Base-by-base conservation (phyloP, 1,140 invertebrate species). In the Antheraea pernyi region DNA sequence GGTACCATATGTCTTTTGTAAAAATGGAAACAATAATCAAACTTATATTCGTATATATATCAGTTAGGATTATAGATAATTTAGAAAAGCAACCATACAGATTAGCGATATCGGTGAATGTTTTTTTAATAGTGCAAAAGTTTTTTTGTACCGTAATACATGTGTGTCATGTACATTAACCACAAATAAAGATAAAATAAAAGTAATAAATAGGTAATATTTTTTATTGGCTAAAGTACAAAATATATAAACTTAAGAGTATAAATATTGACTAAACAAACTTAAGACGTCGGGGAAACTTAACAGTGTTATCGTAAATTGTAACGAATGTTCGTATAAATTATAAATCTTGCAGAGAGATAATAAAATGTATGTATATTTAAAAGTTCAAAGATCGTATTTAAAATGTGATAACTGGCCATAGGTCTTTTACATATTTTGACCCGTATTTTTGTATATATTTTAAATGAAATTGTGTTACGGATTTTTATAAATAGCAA, bases 241-340 rank as follows among this genome's bases (percentile, higher is more conserved):
- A 58, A 68, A 68, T 53, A 72, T 70, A 72, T 68, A 60, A 65
- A 72, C 71, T 72, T 72, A 72, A 16, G 11, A 60, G 48, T 72
- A 68, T 72, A 72, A 72, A 72, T 72, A 72, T 72, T 72, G 71
- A 72, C 71, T 72, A 72, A 72, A 22, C 53, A 46, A 60, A 72
- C 46, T 48, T 60, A 58, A 68, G 63, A n/a, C 13, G 19, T 62
- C 22, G 6, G 19, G 22, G 36, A 48, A 46, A 7, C 18, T 46
- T 65, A 19, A 48, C 46, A 11, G 46, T 48, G 46, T 39, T 6
- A 39, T 39, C 37, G 37, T 39, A 39, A 39, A 39, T 39, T n/a
- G n/a, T n/a, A 39, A 39, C 5, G 5, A 9, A 39, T 39, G 9
- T 39, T 39, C 37, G 9, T 39, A 39, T 9, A 39, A 6, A 9